Conservation (phyloP, 2,888 invertebrate species). For the Apoderus coryli region DNA sequence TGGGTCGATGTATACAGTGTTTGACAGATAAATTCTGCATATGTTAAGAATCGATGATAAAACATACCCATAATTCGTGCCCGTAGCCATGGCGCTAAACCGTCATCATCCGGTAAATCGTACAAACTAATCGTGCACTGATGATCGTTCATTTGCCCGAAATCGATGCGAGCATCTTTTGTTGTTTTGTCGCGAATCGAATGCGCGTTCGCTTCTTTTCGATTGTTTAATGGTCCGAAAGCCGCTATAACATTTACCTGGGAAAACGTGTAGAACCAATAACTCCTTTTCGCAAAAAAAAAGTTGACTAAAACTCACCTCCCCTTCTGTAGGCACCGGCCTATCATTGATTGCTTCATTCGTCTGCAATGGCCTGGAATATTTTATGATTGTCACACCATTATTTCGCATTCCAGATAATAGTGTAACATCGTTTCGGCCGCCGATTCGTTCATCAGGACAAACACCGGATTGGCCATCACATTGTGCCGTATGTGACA, state of each 20-base stretch:
- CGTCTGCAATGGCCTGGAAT: constrained; percentile 70
- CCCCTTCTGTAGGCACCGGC: constrained; percentile 22
- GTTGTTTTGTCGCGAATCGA: constrained; percentile 55
- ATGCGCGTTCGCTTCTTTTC: constrained; percentile 75
- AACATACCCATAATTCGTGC: constrained; percentile 40
- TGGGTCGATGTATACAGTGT: too few relatives aligned
- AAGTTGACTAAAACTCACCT: too few relatives aligned
- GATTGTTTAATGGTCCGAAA: constrained; percentile 67
- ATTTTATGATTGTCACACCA: constrained; percentile 69
- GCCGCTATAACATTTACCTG: constrained; percentile 70
- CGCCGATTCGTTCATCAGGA: constrained; percentile 64
- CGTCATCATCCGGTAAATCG: constrained; percentile 42
- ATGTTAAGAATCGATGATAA: too few relatives aligned
- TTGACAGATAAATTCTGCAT: too few relatives aligned
- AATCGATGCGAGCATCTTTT: constrained; percentile 65
- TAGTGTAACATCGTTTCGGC: constrained; percentile 46
- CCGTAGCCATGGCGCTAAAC: constrained; percentile 54
- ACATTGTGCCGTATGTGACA: constrained; percentile 68
- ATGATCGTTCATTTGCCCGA: constrained; percentile 55
- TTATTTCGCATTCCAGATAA: constrained; percentile 64
- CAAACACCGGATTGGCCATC: constrained; percentile 75
- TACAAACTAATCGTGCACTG: constrained; percentile 55
- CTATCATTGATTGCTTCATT: constrained; percentile 57
- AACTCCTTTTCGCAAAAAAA: too few relatives aligned
- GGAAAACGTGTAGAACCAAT: too few relatives aligned